Evolutionary conservation across 2,888 invertebrate genomes (phyloP).

Genomic region (Arenicola marina): DNA sequence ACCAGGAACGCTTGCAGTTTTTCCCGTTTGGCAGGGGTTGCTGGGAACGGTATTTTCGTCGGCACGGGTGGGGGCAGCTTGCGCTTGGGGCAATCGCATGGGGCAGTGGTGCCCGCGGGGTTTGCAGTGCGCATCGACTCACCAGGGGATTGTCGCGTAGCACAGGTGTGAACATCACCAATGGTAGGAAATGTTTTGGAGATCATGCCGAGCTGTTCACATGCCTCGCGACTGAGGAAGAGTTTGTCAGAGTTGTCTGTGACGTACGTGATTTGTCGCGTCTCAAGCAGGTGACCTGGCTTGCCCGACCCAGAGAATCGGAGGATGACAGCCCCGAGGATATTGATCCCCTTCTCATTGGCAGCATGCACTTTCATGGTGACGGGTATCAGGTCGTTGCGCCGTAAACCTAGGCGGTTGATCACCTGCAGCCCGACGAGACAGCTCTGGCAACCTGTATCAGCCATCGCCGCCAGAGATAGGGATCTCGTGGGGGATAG

Average conservation of each 20-base stretch:
- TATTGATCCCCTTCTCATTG: conserved; percentile 35
- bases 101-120: conserved; percentile 9
- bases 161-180: conserved; percentile 9
- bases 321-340: conserved; percentile 38
- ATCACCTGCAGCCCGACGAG: conserved; percentile 35
- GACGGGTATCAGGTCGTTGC: conserved; percentile 39
- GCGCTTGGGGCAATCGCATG: not conserved
- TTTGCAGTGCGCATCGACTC: not conserved
- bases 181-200: conserved; percentile 29
- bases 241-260: conserved; percentile 37
- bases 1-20: conserved; percentile 13
- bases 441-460: conserved; percentile 35
- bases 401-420: conserved; percentile 29
- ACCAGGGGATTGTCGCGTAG: conserved; percentile 2
- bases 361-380: conserved; percentile 41
- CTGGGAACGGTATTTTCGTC: conserved; percentile 21
- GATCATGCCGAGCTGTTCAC: conserved; percentile 37
- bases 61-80: conserved; percentile 15
- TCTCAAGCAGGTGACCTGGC: conserved; percentile 24
- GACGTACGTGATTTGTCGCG: conserved; percentile 39
- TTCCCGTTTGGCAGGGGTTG: conserved; percentile 13
- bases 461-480: conserved; percentile 15
- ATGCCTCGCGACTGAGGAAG: conserved; percentile 39
- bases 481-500: not conserved
- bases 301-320: conserved; percentile 28